Evolutionary conservation across 2,888 invertebrate species (phyloP).

Genomic region (Chrysolina oricalcia): DNA sequence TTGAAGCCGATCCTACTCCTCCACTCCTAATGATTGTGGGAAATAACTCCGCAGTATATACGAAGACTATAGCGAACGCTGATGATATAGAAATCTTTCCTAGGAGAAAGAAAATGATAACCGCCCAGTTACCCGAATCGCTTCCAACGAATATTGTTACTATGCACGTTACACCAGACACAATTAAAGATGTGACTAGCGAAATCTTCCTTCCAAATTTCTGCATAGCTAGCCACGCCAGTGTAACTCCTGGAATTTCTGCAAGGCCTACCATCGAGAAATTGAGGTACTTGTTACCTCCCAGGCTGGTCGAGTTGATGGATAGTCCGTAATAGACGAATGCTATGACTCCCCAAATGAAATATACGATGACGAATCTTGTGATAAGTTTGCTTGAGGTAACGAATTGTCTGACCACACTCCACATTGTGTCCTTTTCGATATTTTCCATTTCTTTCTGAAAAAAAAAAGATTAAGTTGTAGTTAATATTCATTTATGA

Average conservation of each 20-base stretch:
- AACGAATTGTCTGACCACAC: slow-evolving; percentile 71
- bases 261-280: slow-evolving; percentile 77
- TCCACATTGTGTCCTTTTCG: slow-evolving; percentile 66
- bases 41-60: slow-evolving; percentile 77
- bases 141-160: slow-evolving; percentile 74
- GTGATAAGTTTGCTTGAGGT: slow-evolving; percentile 71
- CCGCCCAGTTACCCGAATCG: slow-evolving; percentile 69
- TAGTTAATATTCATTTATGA: not conserved
- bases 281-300: slow-evolving; percentile 81
- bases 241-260: slow-evolving; percentile 77
- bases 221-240: slow-evolving; percentile 74
- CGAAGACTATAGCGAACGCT: slow-evolving; percentile 78
- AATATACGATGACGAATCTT: slow-evolving; percentile 65
- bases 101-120: slow-evolving; percentile 75
- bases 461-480: not conserved
- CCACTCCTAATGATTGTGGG: slow-evolving; percentile 75
- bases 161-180: slow-evolving; percentile 72
- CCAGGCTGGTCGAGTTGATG: slow-evolving; percentile 78
- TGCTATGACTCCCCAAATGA: slow-evolving; percentile 76
- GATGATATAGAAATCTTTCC: slow-evolving; percentile 80
- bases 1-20: slow-evolving; percentile 77
- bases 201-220: slow-evolving; percentile 74
- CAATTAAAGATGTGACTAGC: slow-evolving; percentile 73
- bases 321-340: slow-evolving; percentile 82
- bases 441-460: slow-evolving; percentile 24